Percentiles rank a stretch among this genome's conserved stretches.
These are phyloP conservation scores for Aphelenchoides avenae DNA, from an alignment of 1,140 invertebrate genomes.

Conservation along the genomic window DNA sequence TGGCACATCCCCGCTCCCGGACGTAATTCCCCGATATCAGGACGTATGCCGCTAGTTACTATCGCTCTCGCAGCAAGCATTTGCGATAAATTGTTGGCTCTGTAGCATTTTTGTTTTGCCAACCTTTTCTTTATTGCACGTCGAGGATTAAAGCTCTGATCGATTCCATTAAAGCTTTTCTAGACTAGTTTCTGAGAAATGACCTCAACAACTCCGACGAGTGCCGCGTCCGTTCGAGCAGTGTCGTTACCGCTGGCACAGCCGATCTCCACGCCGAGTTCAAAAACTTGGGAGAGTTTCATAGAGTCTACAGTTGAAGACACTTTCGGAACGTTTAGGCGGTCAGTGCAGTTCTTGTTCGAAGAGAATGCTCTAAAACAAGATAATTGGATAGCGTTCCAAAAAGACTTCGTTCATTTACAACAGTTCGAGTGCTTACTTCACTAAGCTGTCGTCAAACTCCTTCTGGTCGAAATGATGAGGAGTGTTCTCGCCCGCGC, in stretches of 20 bases:
- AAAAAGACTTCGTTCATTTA: conserved; percentile 1
- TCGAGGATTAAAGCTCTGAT: too few relatives aligned
- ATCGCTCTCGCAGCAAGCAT: too few relatives aligned
- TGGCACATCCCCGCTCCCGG: too few relatives aligned
- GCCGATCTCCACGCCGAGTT: conserved; percentile 51
- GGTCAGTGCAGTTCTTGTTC: too few relatives aligned
- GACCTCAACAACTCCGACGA: conserved; percentile 39
- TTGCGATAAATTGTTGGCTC: too few relatives aligned
- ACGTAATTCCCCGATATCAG: too few relatives aligned
- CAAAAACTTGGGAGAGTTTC: conserved; percentile 26
- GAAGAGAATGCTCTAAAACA: conserved; percentile 12
- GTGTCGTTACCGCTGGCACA: conserved; percentile 25
- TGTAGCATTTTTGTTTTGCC: conserved; percentile 65
- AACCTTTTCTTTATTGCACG: conserved; percentile 72
- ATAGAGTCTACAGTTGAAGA: conserved; percentile 28
- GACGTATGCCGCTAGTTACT: too few relatives aligned
- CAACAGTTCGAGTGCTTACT: conserved; percentile 27
- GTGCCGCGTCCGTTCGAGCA: conserved; percentile 16
- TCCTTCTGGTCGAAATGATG: conserved; percentile 43
- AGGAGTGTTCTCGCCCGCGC: conserved; percentile 43
- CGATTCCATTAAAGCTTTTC: too few relatives aligned
- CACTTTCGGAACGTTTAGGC: too few relatives aligned
- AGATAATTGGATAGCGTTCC: not conserved
- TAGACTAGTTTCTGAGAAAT: conserved; percentile 6
- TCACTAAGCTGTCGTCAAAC: conserved; percentile 49